phyloP scores from a whole-genome alignment of 2,888 invertebrate genomes.

The Diaprepes abbreviatus region DNA sequence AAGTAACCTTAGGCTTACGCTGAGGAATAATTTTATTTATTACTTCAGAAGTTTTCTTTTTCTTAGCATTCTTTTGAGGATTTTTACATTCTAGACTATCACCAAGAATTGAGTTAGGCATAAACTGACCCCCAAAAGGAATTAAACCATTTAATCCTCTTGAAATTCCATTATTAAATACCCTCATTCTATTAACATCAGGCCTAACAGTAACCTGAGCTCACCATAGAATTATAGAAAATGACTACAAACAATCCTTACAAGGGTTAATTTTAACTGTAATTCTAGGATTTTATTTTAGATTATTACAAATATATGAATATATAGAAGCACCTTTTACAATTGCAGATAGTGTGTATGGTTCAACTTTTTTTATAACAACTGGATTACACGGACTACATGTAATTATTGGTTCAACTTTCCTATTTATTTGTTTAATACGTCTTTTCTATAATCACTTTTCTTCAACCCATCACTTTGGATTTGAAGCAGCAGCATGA shows the following conservation, averaged over 20 bases:
- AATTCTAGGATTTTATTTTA: constrained; percentile 76
- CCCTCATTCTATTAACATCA: constrained; percentile 79
- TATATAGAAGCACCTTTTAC: constrained; percentile 76
- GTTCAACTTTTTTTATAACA: constrained; percentile 79
- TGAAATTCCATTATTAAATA: constrained; percentile 80
- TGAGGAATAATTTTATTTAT: constrained; percentile 83
- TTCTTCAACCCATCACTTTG: constrained; percentile 72
- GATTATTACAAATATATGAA: constrained; percentile 77
- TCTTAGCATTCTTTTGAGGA: constrained; percentile 74
- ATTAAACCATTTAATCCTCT: constrained; percentile 77
- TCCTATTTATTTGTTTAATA: constrained; percentile 70
- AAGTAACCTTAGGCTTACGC: constrained; percentile 73
- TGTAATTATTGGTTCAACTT: constrained; percentile 76
- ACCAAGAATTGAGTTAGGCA: constrained; percentile 73
- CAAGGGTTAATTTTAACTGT: too few species aligned
- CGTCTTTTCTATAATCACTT: constrained; percentile 71
- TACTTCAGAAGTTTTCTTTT: constrained; percentile 77
- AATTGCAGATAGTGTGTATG: constrained; percentile 75
- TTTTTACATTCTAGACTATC: constrained; percentile 72
- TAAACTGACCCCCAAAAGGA: constrained; percentile 75
- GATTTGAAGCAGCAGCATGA: constrained; percentile 76
- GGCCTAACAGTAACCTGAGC: constrained; percentile 78
- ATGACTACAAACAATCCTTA: constrained; percentile 68
- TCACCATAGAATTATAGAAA: constrained; percentile 72
- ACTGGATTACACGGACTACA: constrained; percentile 84